phyloP scores from a whole-genome alignment of 2,113 vertebrate species.

The Uropsilus gracilis region DNA sequence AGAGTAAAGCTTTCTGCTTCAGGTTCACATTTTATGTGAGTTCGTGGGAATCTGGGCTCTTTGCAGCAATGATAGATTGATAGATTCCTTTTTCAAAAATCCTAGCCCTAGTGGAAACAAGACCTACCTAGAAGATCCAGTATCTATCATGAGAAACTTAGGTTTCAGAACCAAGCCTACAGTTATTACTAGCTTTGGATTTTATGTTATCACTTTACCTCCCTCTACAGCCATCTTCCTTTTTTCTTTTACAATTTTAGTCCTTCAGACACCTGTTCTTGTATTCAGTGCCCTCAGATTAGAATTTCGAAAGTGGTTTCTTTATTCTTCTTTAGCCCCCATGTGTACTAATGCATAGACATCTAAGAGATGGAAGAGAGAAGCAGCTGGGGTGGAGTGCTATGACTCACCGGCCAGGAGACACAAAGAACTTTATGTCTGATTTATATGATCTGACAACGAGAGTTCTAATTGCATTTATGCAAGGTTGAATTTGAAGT shows the following conservation, averaged over 20 bases:
- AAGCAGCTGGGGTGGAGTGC: not conserved
- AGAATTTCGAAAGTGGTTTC: not conserved
- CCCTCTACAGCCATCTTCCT: not conserved
- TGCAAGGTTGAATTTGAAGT: not conserved
- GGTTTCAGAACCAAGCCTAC: not conserved
- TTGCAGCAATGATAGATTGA: not conserved
- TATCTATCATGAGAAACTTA: accelerated
- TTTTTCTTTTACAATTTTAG: not conserved
- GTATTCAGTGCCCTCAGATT: not conserved
- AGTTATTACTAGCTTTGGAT: not conserved
- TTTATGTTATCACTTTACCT: not conserved
- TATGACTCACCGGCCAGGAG: not conserved
- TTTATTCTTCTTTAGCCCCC: not conserved
- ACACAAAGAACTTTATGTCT: not conserved
- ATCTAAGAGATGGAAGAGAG: not conserved
- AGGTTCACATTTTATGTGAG: not conserved
- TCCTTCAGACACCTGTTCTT: not conserved
- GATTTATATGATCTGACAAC: not conserved
- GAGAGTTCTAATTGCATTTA: not conserved
- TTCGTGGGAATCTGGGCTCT: not conserved
- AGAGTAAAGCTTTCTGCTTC: not conserved
- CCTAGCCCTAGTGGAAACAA: not conserved
- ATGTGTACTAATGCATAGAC: not conserved
- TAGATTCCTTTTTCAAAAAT: not conserved
- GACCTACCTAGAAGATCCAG: not conserved